Evolutionary conservation across 2,888 invertebrate species (phyloP).

Genomic region (Macropis europaea): DNA sequence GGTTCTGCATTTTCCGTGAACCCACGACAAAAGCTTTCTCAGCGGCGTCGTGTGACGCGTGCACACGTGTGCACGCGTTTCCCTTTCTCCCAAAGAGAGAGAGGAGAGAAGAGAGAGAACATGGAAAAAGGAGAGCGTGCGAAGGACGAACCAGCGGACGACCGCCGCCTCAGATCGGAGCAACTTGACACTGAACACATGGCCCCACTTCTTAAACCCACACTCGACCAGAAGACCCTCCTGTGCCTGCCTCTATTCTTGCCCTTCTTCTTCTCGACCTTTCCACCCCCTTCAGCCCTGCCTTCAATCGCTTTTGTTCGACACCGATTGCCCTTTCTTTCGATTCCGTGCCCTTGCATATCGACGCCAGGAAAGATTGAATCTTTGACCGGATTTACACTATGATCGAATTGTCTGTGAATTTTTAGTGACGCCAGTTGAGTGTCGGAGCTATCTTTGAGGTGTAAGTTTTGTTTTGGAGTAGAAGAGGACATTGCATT

Average conservation of each 20-base stretch:
- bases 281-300: conserved; percentile 4
- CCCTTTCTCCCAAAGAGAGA: conserved; percentile 31
- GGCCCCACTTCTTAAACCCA: conserved; percentile 78
- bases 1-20: background rate
- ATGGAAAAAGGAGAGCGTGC: conserved; percentile 45
- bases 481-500: no score
- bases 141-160: conserved; percentile 46
- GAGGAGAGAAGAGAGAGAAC: no score
- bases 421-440: no score
- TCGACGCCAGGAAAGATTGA: conserved; percentile 1
- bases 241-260: conserved; percentile 53
- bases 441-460: no score
- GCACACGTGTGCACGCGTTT: conserved; percentile 37
- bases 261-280: conserved; percentile 28
- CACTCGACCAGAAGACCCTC: conserved; percentile 74
- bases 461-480: no score
- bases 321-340: conserved; percentile 20
- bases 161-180: conserved; percentile 67
- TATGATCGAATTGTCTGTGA: no score
- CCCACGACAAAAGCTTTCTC: conserved; percentile 15
- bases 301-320: conserved; percentile 28
- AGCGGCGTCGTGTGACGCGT: conserved; percentile 20
- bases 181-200: conserved; percentile 80
- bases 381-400: no score
- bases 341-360: conserved; percentile 29